Evolutionary conservation across 2,113 vertebrate species (phyloP).

Genomic region (Mola mola): DNA sequence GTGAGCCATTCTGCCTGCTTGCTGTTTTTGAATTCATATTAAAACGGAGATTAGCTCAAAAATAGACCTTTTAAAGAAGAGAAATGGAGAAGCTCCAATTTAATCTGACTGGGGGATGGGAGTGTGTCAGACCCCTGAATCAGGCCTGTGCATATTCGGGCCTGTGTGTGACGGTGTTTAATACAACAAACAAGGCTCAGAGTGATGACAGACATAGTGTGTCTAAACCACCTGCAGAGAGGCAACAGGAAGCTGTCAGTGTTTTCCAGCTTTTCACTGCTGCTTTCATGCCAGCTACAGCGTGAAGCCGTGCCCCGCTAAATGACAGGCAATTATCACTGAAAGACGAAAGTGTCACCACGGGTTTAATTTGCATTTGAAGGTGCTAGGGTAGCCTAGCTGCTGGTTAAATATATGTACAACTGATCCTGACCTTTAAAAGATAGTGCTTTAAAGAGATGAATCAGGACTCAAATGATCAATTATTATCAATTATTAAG

Average conservation of each 20-base stretch:
- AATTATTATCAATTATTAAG: too few species aligned
- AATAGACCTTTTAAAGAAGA: constrained; percentile 34
- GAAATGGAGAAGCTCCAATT: constrained; percentile 33
- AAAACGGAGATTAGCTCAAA: constrained; percentile 50
- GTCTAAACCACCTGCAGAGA: constrained; percentile 48
- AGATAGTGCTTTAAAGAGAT: too few species aligned
- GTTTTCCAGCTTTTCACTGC: constrained; percentile 25
- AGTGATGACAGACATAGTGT: constrained; percentile 9
- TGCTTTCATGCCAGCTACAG: constrained; percentile 26
- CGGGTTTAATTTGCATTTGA: neutral
- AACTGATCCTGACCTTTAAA: neutral
- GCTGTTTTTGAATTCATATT: constrained; percentile 54
- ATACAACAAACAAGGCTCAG: constrained; percentile 24
- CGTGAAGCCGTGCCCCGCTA: neutral
- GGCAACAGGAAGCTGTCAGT: constrained; percentile 35
- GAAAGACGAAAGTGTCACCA: neutral
- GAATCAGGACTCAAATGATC: too few species aligned
- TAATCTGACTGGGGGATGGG: constrained; percentile 15
- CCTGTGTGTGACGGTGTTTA: constrained; percentile 17
- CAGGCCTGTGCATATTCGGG: constrained; percentile 2
- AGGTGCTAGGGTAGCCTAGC: neutral
- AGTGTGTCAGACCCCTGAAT: constrained; percentile 17
- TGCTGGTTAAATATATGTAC: too few species aligned
- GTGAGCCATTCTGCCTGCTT: constrained; percentile 27
- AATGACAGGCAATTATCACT: neutral